Evolutionary conservation across 2,113 vertebrate genomes (phyloP).

Genomic region (Gnathonemus longibarbis): DNA sequence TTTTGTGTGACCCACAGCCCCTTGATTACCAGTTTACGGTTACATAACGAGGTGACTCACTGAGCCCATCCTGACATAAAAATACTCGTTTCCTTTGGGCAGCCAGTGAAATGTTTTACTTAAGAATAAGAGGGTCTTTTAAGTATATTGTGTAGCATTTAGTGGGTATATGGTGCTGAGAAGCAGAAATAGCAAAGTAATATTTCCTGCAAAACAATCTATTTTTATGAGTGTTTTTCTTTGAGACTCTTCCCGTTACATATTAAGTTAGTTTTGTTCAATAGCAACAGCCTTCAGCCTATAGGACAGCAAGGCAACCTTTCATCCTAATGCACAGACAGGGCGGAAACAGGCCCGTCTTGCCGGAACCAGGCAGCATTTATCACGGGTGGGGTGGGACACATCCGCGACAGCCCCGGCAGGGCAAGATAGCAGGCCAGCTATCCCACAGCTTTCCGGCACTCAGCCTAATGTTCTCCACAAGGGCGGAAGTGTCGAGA

Average conservation of each 20-base stretch:
- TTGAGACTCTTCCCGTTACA: neutral
- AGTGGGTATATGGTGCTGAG: neutral
- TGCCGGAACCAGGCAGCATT: neutral
- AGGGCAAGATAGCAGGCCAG: neutral
- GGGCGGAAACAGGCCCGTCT: neutral
- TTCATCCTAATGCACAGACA: neutral
- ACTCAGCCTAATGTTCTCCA: neutral
- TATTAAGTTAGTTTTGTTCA: neutral
- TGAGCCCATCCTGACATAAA: neutral
- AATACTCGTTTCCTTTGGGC: neutral
- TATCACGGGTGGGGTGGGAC: neutral
- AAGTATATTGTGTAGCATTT: neutral
- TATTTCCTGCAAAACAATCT: constrained; percentile 6
- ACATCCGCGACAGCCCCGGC: neutral
- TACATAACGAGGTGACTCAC: neutral
- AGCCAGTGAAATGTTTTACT: neutral
- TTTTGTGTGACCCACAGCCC: neutral
- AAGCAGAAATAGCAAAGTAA: neutral
- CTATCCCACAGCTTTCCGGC: neutral
- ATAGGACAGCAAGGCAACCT: neutral
- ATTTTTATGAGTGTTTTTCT: neutral
- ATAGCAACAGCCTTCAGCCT: neutral
- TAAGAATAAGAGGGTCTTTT: neutral
- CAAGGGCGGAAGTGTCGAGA: neutral
- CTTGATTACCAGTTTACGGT: neutral